Evolutionary conservation across 2,113 vertebrate genomes (phyloP).

Genomic region (Scalopus aquaticus): DNA sequence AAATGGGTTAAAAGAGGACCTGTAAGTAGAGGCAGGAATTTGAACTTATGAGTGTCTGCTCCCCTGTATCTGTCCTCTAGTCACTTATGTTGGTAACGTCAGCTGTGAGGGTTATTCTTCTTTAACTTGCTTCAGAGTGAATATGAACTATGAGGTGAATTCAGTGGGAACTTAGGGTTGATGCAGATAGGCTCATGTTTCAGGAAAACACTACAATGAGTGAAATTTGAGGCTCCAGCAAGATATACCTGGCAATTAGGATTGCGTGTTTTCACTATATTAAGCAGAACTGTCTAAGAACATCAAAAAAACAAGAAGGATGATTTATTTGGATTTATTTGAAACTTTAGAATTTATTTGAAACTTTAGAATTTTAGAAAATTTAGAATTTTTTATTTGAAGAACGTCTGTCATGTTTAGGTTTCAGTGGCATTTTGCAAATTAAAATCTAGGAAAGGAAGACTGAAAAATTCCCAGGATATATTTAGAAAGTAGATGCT

Average conservation of each 20-base stretch:
- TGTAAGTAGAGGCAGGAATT: neutral
- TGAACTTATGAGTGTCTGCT: neutral
- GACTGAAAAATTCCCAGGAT: neutral
- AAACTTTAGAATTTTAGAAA: too few relatives aligned
- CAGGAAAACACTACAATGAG: neutral
- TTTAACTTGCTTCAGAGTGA: neutral
- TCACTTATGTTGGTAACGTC: neutral
- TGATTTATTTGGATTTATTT: neutral
- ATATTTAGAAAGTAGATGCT: neutral
- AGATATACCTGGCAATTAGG: neutral
- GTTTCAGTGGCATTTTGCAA: neutral
- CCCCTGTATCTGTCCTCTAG: neutral
- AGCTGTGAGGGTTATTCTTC: neutral
- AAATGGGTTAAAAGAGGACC: neutral
- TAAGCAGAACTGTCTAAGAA: neutral
- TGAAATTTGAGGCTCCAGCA: neutral
- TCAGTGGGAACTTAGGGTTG: neutral
- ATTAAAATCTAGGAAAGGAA: neutral
- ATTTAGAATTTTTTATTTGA: neutral
- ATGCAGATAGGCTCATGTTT: neutral
- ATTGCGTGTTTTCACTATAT: neutral
- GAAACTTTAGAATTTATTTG: neutral
- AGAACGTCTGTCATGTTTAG: neutral
- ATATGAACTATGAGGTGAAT: neutral
- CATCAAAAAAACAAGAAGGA: neutral